phyloP scores from a whole-genome alignment of 2,888 invertebrate genomes.

The Agrotis exclamationis region DNA sequence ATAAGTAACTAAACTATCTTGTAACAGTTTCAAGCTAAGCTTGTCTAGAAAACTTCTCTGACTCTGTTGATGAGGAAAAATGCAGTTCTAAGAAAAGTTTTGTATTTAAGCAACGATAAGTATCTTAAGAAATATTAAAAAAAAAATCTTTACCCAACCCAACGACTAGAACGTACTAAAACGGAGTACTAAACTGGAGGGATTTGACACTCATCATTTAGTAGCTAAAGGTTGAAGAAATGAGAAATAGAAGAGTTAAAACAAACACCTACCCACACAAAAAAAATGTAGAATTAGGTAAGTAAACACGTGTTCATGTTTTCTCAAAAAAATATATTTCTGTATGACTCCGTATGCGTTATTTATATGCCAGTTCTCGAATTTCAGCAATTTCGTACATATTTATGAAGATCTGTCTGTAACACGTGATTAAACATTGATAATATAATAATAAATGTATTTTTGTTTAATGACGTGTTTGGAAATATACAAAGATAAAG shows the following conservation, averaged over 20 bases:
- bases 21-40: background rate
- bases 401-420: constrained; percentile 15
- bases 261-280: constrained; percentile 12
- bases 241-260: background rate
- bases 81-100: background rate
- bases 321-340: constrained; percentile 19
- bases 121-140: background rate
- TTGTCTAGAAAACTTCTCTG: too few relatives aligned
- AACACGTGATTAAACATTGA: constrained; percentile 7
- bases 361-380: constrained; percentile 29
- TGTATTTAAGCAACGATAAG: background rate
- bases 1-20: background rate
- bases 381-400: constrained; percentile 35
- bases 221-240: too few relatives aligned
- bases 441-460: too few relatives aligned
- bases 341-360: constrained; percentile 19
- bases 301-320: constrained; percentile 23
- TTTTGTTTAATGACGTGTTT: background rate
- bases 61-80: background rate
- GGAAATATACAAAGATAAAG: constrained; percentile 5
- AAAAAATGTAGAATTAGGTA: constrained; percentile 26
- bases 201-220: too few relatives aligned
- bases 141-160: background rate
- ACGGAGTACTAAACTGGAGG: too few relatives aligned
- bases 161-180: too few relatives aligned